Evolutionary conservation across 2,888 invertebrate genomes (phyloP).

Genomic region (Microctonus aethiopoides): DNA sequence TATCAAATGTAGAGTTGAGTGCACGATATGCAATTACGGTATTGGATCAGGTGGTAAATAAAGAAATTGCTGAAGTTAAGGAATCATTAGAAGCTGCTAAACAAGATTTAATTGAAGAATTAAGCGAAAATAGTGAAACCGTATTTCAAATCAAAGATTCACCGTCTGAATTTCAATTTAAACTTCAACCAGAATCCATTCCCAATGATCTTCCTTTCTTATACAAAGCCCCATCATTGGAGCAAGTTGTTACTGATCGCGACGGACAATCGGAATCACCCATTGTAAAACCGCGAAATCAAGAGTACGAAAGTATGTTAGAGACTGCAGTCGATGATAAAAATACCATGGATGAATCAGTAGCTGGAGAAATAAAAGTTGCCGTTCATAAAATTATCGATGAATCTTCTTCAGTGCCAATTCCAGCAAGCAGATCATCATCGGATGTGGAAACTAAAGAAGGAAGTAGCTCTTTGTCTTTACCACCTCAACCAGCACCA

Average conservation of each 20-base stretch:
- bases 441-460: slow-evolving; percentile 55
- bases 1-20: slow-evolving; percentile 59
- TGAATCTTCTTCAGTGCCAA: slow-evolving; percentile 44
- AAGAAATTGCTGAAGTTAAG: slow-evolving; percentile 79
- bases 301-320: slow-evolving; percentile 27
- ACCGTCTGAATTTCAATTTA: slow-evolving; percentile 80
- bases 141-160: slow-evolving; percentile 73
- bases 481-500: slow-evolving; percentile 59
- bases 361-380: slow-evolving; percentile 43
- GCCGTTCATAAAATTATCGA: slow-evolving; percentile 44
- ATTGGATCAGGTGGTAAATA: slow-evolving; percentile 71
- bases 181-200: slow-evolving; percentile 72
- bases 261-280: slow-evolving; percentile 51
- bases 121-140: slow-evolving; percentile 73
- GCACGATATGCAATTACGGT: slow-evolving; percentile 62
- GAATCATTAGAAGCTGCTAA: slow-evolving; percentile 78
- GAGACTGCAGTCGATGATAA: slow-evolving; percentile 42
- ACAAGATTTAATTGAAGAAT: slow-evolving; percentile 76
- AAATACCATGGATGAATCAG: slow-evolving; percentile 42
- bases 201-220: slow-evolving; percentile 71
- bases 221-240: slow-evolving; percentile 66
- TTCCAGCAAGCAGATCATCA: slow-evolving; percentile 58
- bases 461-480: slow-evolving; percentile 44
- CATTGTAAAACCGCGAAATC: slow-evolving; percentile 46
- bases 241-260: slow-evolving; percentile 53